Percentiles rank a stretch among this genome's conserved stretches.
phyloP scores from a whole-genome alignment of 2,797 vertebrate species.

The Tinamus major region DNA sequence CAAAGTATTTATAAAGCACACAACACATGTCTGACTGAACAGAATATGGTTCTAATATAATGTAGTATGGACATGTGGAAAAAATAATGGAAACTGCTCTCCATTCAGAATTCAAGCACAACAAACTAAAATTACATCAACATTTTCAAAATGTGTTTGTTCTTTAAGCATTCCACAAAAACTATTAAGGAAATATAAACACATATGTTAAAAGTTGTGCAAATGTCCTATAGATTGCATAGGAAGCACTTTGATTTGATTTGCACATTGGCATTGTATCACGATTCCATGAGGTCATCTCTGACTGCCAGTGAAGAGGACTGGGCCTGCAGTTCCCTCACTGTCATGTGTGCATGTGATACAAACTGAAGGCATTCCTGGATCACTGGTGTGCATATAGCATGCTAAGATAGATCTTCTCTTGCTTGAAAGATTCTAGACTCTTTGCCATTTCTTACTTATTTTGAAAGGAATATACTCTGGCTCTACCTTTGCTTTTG shows the following conservation, averaged over 20 bases:
- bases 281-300: conserved; percentile 14
- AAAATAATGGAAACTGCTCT: conserved; percentile 49
- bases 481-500: background rate
- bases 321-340: background rate
- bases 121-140: conserved; percentile 48
- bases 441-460: background rate
- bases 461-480: background rate
- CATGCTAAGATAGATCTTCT: background rate
- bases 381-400: background rate
- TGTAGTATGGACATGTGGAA: conserved; percentile 41
- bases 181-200: conserved; percentile 30
- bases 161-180: conserved; percentile 52
- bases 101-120: conserved; percentile 57
- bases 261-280: background rate
- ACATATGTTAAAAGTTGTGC: conserved; percentile 19
- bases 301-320: accelerated
- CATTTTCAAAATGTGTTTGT: conserved; percentile 50
- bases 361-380: conserved; percentile 4
- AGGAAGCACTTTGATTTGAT: conserved; percentile 22
- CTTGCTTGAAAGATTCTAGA: background rate
- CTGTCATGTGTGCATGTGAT: background rate
- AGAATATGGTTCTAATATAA: conserved; percentile 42
- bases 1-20: conserved; percentile 62
- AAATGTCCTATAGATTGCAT: background rate
- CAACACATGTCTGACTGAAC: conserved; percentile 36